Evolutionary conservation across 2,888 invertebrate species (phyloP), one percentile per base, ranked within the genome.

Genomic region (Ethmia dodecea): DNA sequence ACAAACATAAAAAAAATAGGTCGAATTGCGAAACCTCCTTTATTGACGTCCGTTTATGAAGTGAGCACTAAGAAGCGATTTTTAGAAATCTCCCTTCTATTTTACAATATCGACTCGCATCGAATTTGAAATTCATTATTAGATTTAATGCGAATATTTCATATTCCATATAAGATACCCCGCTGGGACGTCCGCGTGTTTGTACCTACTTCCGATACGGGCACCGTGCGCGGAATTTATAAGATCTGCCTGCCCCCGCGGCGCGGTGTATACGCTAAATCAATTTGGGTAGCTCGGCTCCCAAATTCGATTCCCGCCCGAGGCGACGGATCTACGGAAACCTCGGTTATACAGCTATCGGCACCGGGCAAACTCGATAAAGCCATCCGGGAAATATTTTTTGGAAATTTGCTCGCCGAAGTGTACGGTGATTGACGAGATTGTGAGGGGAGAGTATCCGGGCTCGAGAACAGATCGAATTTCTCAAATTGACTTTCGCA

Each of bases 281-380:
- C 84, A 81, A 83, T 80, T 84, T 79, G 56, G 60, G 61, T 62
- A 52, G 69, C 66, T 70, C 67, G 61, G 75, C 72, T 69, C 69
- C 62, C 60, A 80, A 81, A 84, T 78, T 81, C 70, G 83, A 84
- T 81, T 79, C 81, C 66, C 69, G 63, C 61, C 56, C 53, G 45
- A 54, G 64, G 70, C 72, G 70, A 58, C 53, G 62, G 63, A 73
- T 71, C 62, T 64, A 58, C 60, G 68, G 69, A 62, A 68, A 67
- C 61, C 61, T 58, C 62, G 59, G 61, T 66, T 62, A 57, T 56
- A 69, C 60, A 61, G 57, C 67, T 59, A 69, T 60, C 60, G 70
- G 50, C 61, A 67, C 61, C 47, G 69, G 43, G 54, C 52, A 71
- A 76, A 80, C 72, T 73, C 49, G 64, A 79, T 81, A 70, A 72